A percentile compares a stretch with the other conserved stretches of the same genome.
These are phyloP conservation scores for Ceratothoa steindachneri DNA, from an alignment of 2,888 invertebrate genomes.

Conservation along the genomic window DNA sequence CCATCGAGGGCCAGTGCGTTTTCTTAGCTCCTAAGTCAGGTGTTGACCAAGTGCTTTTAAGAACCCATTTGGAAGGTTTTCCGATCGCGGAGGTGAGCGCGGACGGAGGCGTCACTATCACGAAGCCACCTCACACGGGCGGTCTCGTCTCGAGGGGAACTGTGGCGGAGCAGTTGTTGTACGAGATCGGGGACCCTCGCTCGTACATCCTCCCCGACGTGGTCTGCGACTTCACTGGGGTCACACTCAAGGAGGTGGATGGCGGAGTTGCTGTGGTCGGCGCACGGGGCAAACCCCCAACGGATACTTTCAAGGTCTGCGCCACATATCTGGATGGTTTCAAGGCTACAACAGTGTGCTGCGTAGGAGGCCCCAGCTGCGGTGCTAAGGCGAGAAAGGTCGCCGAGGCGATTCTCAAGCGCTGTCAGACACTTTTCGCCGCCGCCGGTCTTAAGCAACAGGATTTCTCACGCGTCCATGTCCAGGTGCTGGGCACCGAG, in stretches of 20 bases:
- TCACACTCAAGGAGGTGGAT: slow-evolving; percentile 49
- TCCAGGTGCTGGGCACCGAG: slow-evolving; percentile 56
- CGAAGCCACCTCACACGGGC: slow-evolving; percentile 56
- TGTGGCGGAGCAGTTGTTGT: slow-evolving; percentile 56
- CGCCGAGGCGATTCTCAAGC: slow-evolving; percentile 54
- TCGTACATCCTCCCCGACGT: slow-evolving; percentile 57
- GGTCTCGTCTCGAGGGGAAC: slow-evolving; percentile 55
- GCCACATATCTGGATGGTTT: slow-evolving; percentile 56
- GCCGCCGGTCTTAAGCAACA: slow-evolving; percentile 49
- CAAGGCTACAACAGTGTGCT: slow-evolving; percentile 54
- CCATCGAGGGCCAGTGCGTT: no score
- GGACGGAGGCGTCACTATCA: slow-evolving; percentile 54
- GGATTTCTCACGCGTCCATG: slow-evolving; percentile 53
- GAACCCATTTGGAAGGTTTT: slow-evolving; percentile 54
- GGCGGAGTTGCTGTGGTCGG: slow-evolving; percentile 54
- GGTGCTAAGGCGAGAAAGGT: slow-evolving; percentile 55
- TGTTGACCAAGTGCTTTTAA: no score
- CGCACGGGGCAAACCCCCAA: slow-evolving; percentile 54
- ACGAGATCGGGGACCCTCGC: slow-evolving; percentile 56
- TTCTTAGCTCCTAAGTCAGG: no score
- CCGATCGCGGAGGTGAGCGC: slow-evolving; percentile 55
- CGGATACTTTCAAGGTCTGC: slow-evolving; percentile 55
- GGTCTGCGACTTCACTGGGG: slow-evolving; percentile 55
- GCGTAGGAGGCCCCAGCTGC: slow-evolving; percentile 54
- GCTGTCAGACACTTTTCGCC: slow-evolving; percentile 50